Base-by-base conservation (phyloP, 2,113 vertebrate genomes). In the Apodemus speciosus region DNA sequence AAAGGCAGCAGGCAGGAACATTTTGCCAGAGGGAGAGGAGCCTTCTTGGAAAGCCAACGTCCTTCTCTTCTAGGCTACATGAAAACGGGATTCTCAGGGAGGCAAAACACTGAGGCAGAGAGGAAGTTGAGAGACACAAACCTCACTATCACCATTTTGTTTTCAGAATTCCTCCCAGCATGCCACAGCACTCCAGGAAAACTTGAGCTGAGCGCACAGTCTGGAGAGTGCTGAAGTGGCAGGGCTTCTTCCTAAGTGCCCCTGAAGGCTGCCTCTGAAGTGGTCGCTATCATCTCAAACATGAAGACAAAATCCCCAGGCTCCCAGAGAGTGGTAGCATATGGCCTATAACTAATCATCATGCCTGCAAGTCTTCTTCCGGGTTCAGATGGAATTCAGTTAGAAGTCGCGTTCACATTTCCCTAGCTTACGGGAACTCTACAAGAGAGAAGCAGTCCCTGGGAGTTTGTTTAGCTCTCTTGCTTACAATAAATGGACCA, bases 201-300 rank as follows among this genome's bases (percentile, higher is more conserved):
- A 94, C 49, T 69, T 71, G 56, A 60, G 88, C 35, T 71, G 56
- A 60, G 88, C 35, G 11, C 49, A 32, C 25, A 14, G 40, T 79
- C 53, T 30, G 6, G 64, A 92, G 53, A 72, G 46, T 25, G 8
- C 9, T 4, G 21, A 77, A 56, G 16, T 46, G 53, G 46, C n/a
- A 38, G 40, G 6, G 21, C 35, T 71, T 88, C 53, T 75, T 69
- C 64, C 18, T 51, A 88, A 88, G 23, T 32, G n/a, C 64, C 79
- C 76, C 84, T 51, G 89, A 92, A 90, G 27, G 43, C 64, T 87
- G 73, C 38, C 38, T 91, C 79, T 76, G 64, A 77, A 85, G 73
- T 62, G 11, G 35, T 51, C 51, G 73, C 38, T 83, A 9, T 38
- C 69, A 43, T 6, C 46, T 25, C 51, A 75, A 75, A 90, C 14